These are phyloP conservation scores for Plebejus anna DNA, from an alignment of 2,888 invertebrate genomes.

Conservation along the genomic window DNA sequence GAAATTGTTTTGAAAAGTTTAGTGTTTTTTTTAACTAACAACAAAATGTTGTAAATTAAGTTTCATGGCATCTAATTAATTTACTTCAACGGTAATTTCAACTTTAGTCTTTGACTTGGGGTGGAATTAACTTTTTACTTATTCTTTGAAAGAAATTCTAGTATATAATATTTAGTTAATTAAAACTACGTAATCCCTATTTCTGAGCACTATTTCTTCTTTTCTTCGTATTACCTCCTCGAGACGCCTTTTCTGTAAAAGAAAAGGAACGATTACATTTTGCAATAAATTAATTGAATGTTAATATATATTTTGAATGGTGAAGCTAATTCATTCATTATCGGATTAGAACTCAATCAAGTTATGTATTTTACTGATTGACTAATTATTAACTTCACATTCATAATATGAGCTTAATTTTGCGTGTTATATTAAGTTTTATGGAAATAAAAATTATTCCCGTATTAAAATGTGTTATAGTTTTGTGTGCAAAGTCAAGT, in stretches of 20 bases:
- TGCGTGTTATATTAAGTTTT: background rate
- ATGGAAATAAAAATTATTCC: background rate
- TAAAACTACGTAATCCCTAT: constrained; percentile 15
- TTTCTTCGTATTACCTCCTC: constrained; percentile 83
- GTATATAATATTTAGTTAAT: background rate
- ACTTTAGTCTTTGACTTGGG: background rate
- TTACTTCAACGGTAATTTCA: background rate
- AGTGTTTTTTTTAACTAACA: background rate
- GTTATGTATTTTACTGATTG: background rate
- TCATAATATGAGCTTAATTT: background rate
- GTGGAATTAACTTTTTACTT: background rate
- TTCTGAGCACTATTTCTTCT: constrained; percentile 38
- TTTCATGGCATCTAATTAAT: background rate
- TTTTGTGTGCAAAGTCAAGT: background rate
- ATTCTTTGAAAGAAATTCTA: background rate
- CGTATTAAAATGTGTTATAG: background rate
- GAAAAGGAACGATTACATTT: constrained; percentile 62
- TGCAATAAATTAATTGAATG: background rate
- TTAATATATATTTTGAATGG: constrained; percentile 9
- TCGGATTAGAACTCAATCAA: background rate
- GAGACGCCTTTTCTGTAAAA: constrained; percentile 88
- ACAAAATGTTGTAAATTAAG: background rate
- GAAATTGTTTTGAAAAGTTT: no score
- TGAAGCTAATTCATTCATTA: background rate
- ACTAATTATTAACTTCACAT: background rate